These are phyloP conservation scores for Gobiocypris rarus DNA, from an alignment of 2,113 vertebrate species.

Conservation along the genomic window DNA sequence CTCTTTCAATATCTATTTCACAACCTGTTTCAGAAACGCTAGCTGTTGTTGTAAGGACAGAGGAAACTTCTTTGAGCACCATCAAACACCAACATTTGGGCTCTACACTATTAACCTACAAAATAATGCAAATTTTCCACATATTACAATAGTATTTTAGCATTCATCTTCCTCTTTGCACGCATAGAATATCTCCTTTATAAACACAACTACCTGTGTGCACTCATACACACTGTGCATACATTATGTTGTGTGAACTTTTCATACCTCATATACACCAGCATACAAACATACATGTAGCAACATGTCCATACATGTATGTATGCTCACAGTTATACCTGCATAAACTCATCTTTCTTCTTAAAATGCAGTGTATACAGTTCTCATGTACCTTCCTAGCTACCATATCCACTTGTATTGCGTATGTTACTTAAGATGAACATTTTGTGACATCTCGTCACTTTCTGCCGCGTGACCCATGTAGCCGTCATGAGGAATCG, in stretches of 20 bases:
- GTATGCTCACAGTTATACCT: neutral
- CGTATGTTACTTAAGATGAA: slow-evolving; percentile 3
- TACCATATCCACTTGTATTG: neutral
- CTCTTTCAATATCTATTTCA: neutral
- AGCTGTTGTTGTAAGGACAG: neutral
- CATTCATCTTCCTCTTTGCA: slow-evolving; percentile 15
- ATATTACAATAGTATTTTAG: slow-evolving; percentile 11
- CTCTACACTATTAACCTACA: neutral
- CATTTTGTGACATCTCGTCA: slow-evolving; percentile 6
- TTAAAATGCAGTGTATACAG: neutral
- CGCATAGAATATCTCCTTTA: slow-evolving; percentile 15
- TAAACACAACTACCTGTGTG: slow-evolving; percentile 27
- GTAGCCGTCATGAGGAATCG: neutral
- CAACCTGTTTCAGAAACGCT: neutral
- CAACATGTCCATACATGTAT: slow-evolving; percentile 18
- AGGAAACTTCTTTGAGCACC: neutral
- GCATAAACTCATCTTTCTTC: neutral
- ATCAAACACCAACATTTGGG: neutral
- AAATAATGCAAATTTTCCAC: neutral
- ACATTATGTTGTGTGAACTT: slow-evolving; percentile 27
- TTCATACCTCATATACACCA: slow-evolving; percentile 33
- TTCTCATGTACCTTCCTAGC: neutral
- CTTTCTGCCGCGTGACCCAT: neutral
- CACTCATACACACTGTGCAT: slow-evolving; percentile 9
- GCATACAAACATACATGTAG: slow-evolving; percentile 24